phyloP scores from a whole-genome alignment of 2,113 vertebrate species.

The Pluvialis apricaria region DNA sequence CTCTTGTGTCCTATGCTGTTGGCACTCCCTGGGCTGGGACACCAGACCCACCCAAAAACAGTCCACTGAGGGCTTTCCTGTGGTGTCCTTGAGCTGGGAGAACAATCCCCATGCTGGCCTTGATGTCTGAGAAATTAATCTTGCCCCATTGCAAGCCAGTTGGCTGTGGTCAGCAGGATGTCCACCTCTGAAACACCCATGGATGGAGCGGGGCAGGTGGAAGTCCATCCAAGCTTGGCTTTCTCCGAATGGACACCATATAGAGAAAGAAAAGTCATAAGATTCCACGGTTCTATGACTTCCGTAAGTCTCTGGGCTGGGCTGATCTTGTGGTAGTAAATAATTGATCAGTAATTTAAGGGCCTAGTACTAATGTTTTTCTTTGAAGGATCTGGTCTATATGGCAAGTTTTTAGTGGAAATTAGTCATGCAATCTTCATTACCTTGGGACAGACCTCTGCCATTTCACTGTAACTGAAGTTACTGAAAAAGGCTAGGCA shows the following conservation, averaged over 20 bases:
- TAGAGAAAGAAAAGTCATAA: conserved; percentile 1
- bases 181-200: neutral
- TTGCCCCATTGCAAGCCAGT: neutral
- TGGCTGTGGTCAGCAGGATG: neutral
- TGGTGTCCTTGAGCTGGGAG: neutral
- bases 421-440: neutral
- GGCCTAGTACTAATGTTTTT: neutral
- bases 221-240: neutral
- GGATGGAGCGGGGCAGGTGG: neutral
- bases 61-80: neutral
- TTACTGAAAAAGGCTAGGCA: conserved; percentile 28
- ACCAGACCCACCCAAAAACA: neutral
- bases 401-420: neutral
- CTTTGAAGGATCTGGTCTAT: neutral
- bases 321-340: neutral
- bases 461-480: conserved; percentile 12
- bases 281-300: neutral
- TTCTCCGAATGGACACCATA: conserved; percentile 26
- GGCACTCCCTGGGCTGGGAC: neutral
- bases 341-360: neutral
- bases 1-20: neutral
- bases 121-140: neutral
- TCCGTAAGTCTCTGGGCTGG: neutral
- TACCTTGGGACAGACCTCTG: neutral
- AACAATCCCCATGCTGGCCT: neutral